Conservation (phyloP, 2,113 vertebrate species). For the Balaeniceps rex region DNA sequence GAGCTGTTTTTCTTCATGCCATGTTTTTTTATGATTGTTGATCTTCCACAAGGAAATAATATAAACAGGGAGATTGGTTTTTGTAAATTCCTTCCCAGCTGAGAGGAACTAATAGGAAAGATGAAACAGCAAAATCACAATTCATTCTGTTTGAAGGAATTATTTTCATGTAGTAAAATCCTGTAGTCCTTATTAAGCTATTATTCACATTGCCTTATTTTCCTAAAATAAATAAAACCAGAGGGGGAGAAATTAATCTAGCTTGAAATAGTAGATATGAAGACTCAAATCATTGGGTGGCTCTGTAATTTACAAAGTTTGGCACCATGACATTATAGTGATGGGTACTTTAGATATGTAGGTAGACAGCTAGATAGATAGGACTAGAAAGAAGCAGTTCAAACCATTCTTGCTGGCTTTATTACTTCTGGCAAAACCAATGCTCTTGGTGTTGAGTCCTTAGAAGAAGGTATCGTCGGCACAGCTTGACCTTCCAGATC, state of each 20-base stretch:
- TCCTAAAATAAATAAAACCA: background rate
- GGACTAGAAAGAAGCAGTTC: background rate
- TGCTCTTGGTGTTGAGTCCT: background rate
- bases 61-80: no score
- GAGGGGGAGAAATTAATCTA: background rate
- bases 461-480: background rate
- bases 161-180: background rate
- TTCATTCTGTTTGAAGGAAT: background rate
- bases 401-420: background rate
- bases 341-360: background rate
- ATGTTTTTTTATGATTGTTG: background rate
- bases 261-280: background rate
- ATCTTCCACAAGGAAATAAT: background rate
- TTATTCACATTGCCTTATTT: background rate
- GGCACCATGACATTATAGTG: background rate
- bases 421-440: background rate
- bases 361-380: background rate
- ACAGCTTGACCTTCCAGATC: constrained; percentile 63
- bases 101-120: background rate
- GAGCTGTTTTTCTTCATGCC: background rate
- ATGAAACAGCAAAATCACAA: background rate
- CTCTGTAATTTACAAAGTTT: background rate
- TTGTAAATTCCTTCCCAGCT: background rate
- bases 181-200: background rate
- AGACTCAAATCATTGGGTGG: background rate